Evolutionary conservation across 2,888 invertebrate species (phyloP).

Genomic region (Mimas tiliae): DNA sequence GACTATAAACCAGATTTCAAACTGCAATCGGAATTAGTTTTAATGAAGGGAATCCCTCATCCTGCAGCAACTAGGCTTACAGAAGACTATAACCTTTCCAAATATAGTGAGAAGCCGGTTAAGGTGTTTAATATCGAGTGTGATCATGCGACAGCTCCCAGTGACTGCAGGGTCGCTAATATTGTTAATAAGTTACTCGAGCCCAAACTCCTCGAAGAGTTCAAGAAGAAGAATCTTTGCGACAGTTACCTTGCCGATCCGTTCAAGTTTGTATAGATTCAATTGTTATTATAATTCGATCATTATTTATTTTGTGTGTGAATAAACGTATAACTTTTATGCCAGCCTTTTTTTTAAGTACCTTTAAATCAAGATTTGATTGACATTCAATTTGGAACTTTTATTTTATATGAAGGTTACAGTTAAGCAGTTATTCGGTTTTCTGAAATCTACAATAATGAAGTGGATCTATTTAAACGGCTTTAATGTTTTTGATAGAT

Average conservation of each 20-base stretch:
- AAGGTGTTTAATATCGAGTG: constrained; percentile 48
- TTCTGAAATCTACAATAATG: background rate
- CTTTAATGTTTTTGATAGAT: background rate
- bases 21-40: constrained; percentile 54
- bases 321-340: constrained; percentile 17
- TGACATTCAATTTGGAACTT: constrained; percentile 1
- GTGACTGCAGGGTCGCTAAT: constrained; percentile 53
- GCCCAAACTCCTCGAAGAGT: constrained; percentile 44
- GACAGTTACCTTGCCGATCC: constrained; percentile 40
- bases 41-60: constrained; percentile 52
- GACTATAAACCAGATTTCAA: constrained; percentile 51
- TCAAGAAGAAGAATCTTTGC: constrained; percentile 50
- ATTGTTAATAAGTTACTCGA: constrained; percentile 55
- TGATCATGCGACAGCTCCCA: constrained; percentile 47
- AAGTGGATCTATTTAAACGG: background rate
- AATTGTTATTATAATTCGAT: constrained; percentile 34
- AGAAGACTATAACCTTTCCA: constrained; percentile 56
- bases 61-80: constrained; percentile 37
- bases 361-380: background rate
- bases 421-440: background rate
- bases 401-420: background rate
- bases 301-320: constrained; percentile 30
- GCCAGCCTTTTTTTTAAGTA: background rate
- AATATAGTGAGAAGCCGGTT: constrained; percentile 52
- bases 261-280: constrained; percentile 12